phyloP scores from a whole-genome alignment of 1,140 invertebrate species.

The Bombus superbus region DNA sequence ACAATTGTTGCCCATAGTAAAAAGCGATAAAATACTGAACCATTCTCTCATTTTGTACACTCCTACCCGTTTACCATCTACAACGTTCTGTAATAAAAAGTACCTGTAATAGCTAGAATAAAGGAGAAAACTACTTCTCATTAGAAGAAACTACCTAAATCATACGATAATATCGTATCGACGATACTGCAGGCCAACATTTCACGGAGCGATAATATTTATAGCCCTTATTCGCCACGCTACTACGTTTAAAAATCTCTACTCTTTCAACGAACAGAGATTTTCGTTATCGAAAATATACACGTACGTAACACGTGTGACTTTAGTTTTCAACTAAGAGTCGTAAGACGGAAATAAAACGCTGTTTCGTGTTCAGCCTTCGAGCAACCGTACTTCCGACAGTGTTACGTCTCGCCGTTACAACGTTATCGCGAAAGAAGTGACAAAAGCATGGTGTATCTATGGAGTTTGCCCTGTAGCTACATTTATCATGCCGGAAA shows the following conservation, averaged over 20 bases:
- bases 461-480: too few species aligned
- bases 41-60: background rate
- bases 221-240: background rate
- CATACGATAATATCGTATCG: background rate
- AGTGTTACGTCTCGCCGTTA: background rate
- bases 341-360: background rate
- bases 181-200: background rate
- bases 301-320: background rate
- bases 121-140: background rate
- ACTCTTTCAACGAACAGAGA: background rate
- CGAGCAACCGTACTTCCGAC: background rate
- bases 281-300: background rate
- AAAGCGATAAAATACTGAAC: background rate
- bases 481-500: too few species aligned
- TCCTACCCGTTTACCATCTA: background rate
- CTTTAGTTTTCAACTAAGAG: background rate
- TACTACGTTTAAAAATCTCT: background rate
- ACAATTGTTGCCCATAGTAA: background rate
- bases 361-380: background rate
- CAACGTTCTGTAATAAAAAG: background rate
- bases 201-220: background rate
- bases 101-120: background rate
- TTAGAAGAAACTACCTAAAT: conserved; percentile 2
- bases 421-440: background rate
- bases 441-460: too few species aligned